Conservation (phyloP, 2,888 invertebrate species). For the Falcaria lacertinaria region DNA sequence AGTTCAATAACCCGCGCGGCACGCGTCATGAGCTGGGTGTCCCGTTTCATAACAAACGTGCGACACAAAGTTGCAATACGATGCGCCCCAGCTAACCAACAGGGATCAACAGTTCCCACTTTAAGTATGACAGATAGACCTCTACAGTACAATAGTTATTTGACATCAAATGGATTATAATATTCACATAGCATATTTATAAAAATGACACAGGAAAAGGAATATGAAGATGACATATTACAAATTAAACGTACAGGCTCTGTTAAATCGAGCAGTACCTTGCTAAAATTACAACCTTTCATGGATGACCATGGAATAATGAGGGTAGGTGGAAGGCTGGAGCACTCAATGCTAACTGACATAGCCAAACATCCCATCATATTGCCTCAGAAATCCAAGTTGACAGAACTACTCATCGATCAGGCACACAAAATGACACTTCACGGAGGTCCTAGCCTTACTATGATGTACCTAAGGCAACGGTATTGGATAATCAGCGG, state of each 20-base stretch:
- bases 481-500: slow-evolving; percentile 12
- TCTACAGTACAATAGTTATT: neutral
- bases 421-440: slow-evolving; percentile 9
- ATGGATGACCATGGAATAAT: slow-evolving; percentile 4
- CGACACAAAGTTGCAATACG: neutral
- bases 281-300: slow-evolving; percentile 6
- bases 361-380: slow-evolving; percentile 5
- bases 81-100: neutral
- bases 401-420: slow-evolving; percentile 9
- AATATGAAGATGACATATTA: slow-evolving; percentile 5
- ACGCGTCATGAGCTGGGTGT: slow-evolving; percentile 6
- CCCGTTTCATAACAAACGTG: slow-evolving; percentile 2
- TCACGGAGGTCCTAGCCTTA: slow-evolving; percentile 11
- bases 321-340: slow-evolving; percentile 9
- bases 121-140: too few relatives aligned
- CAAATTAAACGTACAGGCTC: slow-evolving; percentile 1
- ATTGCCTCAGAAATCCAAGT: slow-evolving; percentile 1
- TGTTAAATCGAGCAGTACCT: slow-evolving; percentile 4
- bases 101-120: too few relatives aligned
- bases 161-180: neutral
- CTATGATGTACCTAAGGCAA: slow-evolving; percentile 9
- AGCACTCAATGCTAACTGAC: slow-evolving; percentile 1
- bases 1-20: slow-evolving; percentile 2
- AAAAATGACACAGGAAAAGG: neutral
- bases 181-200: slow-evolving; percentile 3